Evolutionary conservation across 2,888 invertebrate species (phyloP), one percentile per base, ranked within the genome.

Genomic region (Schizaphis graminum): DNA sequence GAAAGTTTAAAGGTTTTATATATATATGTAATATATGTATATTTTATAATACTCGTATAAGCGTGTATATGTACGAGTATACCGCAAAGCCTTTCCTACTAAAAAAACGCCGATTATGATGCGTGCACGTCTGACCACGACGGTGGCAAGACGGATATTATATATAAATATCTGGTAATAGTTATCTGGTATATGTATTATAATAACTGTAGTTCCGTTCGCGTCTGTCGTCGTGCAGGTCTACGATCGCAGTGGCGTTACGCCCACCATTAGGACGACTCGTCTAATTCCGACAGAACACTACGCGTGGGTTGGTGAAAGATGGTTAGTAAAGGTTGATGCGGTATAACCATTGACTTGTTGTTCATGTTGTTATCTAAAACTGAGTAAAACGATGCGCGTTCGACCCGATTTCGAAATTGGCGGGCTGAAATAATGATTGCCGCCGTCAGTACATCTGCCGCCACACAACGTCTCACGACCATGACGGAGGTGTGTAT

Each of bases 381-480:
- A 77, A 35, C 86, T 1, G 86, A 86, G 47, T 47, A 13, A 35
- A 86, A 86, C 26, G 86, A 44, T 35, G 77, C 84, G 24, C 35
- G 41, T 85, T 41, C 85, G 91, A 91, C 91, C 91, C 44, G 56
- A 85, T 91, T 91, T 91, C 56, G 44, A 89, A 89, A 89, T 89
- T 44, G 44, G 5, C 13, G 5, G 53, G 49, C 10, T 13, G 41
- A 41, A 88, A 88, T 35, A 77, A 77, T 26, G 41, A 35, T 56
- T 26, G 44, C 89, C 44, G n/a, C 41, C 89, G 41, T 56, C 61
- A 61, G 41, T n/a, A 89, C 89, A 61, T 89, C 89, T 89, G 57
- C 89, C 61, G 5, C 44, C 28, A 11, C 56, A 56, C 77, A 26
- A 57, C 26, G 57, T 57, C 26, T 57, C 57, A 57, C 57, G 57